Percentiles rank a stretch among this genome's conserved stretches.
Conservation (phyloP, 2,113 vertebrate species). For the Rhizomys pruinosus region DNA sequence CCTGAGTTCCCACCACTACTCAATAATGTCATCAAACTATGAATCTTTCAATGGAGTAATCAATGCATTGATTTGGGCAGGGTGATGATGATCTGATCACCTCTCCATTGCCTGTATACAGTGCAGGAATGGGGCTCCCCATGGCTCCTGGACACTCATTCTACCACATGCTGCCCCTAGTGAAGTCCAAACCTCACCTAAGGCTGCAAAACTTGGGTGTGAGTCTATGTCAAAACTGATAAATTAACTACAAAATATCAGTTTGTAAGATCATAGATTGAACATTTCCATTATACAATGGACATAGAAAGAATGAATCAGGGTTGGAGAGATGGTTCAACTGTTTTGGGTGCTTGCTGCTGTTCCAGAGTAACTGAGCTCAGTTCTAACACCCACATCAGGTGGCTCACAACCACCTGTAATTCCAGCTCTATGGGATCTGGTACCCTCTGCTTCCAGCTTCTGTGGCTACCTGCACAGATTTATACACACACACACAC, state of each 20-base stretch:
- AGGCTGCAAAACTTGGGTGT: background rate
- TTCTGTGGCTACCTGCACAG: background rate
- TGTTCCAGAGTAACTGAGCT: background rate
- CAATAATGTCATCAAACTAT: background rate
- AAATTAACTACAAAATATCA: background rate
- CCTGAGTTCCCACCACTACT: background rate
- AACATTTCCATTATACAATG: background rate
- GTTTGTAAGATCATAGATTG: background rate
- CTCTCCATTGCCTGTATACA: too few relatives aligned
- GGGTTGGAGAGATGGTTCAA: background rate
- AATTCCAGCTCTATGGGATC: background rate
- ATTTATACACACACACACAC: background rate
- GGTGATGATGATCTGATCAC: fast-evolving
- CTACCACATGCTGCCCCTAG: too few relatives aligned
- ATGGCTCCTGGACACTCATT: too few relatives aligned
- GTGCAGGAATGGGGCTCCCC: too few relatives aligned
- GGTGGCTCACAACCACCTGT: background rate
- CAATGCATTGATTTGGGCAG: too few relatives aligned
- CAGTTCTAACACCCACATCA: background rate
- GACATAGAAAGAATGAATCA: background rate
- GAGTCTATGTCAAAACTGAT: background rate
- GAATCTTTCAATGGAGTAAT: background rate
- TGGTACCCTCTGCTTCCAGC: background rate
- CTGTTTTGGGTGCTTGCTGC: too few relatives aligned
- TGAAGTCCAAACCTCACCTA: too few relatives aligned